Evolutionary conservation across 2,113 vertebrate genomes (phyloP).

Genomic region (Cercopithecus mona): DNA sequence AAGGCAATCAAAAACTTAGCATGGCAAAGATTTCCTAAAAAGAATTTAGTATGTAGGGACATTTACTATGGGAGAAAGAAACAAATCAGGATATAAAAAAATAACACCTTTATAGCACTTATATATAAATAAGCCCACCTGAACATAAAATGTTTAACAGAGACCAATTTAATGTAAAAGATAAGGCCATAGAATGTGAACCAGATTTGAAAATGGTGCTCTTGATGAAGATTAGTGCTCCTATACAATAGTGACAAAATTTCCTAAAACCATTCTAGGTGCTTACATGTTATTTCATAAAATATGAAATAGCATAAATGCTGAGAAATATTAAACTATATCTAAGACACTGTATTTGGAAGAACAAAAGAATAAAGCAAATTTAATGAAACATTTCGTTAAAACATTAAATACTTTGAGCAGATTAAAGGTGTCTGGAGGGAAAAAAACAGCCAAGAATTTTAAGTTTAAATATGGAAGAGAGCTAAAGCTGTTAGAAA

Average conservation of each 20-base stretch:
- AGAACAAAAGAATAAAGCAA: background rate
- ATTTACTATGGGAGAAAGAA: background rate
- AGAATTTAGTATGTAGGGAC: background rate
- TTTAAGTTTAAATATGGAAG: conserved; percentile 62
- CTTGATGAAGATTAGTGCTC: conserved; percentile 3
- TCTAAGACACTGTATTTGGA: background rate
- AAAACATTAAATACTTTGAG: conserved; percentile 54
- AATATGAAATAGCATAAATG: conserved; percentile 31
- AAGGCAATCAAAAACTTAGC: conserved; percentile 25
- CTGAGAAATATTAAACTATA: conserved; percentile 52
- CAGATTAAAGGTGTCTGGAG: background rate
- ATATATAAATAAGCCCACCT: background rate
- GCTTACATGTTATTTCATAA: conserved; percentile 33
- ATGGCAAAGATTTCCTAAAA: conserved; percentile 6
- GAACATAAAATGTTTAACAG: conserved; percentile 38
- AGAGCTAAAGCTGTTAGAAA: conserved; percentile 41
- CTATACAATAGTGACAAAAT: conserved; percentile 50
- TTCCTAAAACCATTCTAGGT: conserved; percentile 33
- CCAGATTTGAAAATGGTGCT: conserved; percentile 42
- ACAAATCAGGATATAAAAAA: conserved; percentile 50
- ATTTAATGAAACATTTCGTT: conserved; percentile 46
- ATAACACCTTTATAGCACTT: conserved; percentile 29
- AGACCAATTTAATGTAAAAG: conserved; percentile 50
- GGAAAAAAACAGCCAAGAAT: background rate
- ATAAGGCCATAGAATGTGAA: conserved; percentile 37